These are phyloP conservation scores for cat (Felis catus) DNA, from an alignment of 2,113 vertebrate genomes.

Conservation along the genomic window F.catus_Fca126_mat1.0 CM031413.1:37245001-37245500, in stretches of 20 bases:
- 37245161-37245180: not conserved
- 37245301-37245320: not conserved
- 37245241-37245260: not conserved
- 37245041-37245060: too few relatives aligned
- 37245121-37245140: too few relatives aligned
- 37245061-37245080: too few relatives aligned
- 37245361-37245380: not conserved
- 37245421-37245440: not conserved
- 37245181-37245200: not conserved
- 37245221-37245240: not conserved
- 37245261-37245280: not conserved
- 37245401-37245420: not conserved
- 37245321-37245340: not conserved
- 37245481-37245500: not conserved
- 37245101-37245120: too few relatives aligned
- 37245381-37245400: not conserved
- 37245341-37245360: not conserved
- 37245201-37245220: not conserved
- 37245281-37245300: not conserved
- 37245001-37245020: too few relatives aligned
- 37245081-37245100: too few relatives aligned
- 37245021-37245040: too few relatives aligned
- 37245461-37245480: not conserved
- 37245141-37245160: too few relatives aligned
- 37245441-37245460: not conserved